Base-by-base conservation (phyloP, 92 coral and sea anemone species). In the Actinernus sp. region DNA sequence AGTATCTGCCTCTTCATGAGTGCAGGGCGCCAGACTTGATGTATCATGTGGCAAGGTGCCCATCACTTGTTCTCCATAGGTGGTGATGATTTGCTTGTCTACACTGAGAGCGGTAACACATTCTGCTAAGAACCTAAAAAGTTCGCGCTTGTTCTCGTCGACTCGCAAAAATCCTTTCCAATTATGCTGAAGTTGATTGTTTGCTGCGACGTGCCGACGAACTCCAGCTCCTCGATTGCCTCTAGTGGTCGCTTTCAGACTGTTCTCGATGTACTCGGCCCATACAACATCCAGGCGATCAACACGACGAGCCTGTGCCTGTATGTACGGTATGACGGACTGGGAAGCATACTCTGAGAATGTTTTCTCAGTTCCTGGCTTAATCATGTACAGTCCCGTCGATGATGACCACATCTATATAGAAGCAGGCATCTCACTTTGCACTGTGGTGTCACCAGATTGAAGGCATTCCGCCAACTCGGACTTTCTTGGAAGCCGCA, bases 161-260 rank as follows among this genome's bases (percentile, higher is more conserved):
- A 13, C 57, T 30, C 87, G 34, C 14, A 81, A 49, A 30, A 81
- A 63, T 5, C 47, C 78, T 1, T 47, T 66, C 82, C 77, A 82
- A 28, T 49, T 73, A 26, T 61, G 51, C 14, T 77, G 82, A 4
- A 82, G 72, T 40, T 52, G 31, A 33, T 2, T 50, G 26, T 48
- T 46, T 7, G 65, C 65, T 39, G 46, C 78, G 17, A n/a, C n/a
- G n/a, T n/a, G n/a, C n/a, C n/a, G n/a, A n/a, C n/a, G n/a, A n/a
- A n/a, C n/a, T n/a, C n/a, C 78, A 0, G 57, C 31, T 0, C 82
- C 81, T 16, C 81, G 71, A 17, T 33, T 34, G 14, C 76, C 43
- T 36, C 82, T 43, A 2, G 85, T 87, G 19, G 93, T 75, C 30
- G 78, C 78, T 65, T 87, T 87, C 8, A n/a, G n/a, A n/a, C n/a